These are phyloP conservation scores for Eumerus sabulonum DNA, from an alignment of 2,888 invertebrate genomes.

Conservation along the genomic window DNA sequence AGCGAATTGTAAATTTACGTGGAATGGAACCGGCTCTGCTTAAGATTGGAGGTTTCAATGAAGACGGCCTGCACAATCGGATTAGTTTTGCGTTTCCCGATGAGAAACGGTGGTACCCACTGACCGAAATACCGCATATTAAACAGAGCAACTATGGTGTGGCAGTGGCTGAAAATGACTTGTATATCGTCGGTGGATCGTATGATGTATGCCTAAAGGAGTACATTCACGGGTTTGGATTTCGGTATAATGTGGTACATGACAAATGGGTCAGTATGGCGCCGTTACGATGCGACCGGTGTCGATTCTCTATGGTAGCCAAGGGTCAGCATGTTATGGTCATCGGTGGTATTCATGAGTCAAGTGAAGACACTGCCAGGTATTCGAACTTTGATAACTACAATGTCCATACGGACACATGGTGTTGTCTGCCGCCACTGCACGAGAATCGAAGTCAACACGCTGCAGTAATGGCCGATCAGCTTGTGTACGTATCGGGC, in stretches of 20 bases:
- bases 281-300: conserved; percentile 84
- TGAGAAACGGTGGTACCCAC: conserved; percentile 82
- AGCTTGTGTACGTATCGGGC: conserved; percentile 77
- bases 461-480: conserved; percentile 80
- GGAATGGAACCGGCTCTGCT: conserved; percentile 85
- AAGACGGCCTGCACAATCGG: conserved; percentile 84
- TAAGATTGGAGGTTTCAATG: conserved; percentile 85
- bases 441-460: conserved; percentile 82
- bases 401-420: conserved; percentile 81
- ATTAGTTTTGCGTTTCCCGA: conserved; percentile 83
- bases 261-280: conserved; percentile 85
- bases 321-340: conserved; percentile 81
- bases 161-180: conserved; percentile 84
- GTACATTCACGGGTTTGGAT: conserved; percentile 86
- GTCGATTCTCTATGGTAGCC: conserved; percentile 84
- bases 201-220: conserved; percentile 84
- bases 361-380: conserved; percentile 72
- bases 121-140: conserved; percentile 86
- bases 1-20: conserved; percentile 79
- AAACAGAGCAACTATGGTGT: conserved; percentile 87
- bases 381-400: conserved; percentile 82
- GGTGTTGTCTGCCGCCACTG: conserved; percentile 81
- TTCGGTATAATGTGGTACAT: conserved; percentile 82
- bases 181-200: conserved; percentile 86
- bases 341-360: conserved; percentile 81